Conservation (phyloP, 2,888 invertebrate species). For the Mellilla xanthometata region DNA sequence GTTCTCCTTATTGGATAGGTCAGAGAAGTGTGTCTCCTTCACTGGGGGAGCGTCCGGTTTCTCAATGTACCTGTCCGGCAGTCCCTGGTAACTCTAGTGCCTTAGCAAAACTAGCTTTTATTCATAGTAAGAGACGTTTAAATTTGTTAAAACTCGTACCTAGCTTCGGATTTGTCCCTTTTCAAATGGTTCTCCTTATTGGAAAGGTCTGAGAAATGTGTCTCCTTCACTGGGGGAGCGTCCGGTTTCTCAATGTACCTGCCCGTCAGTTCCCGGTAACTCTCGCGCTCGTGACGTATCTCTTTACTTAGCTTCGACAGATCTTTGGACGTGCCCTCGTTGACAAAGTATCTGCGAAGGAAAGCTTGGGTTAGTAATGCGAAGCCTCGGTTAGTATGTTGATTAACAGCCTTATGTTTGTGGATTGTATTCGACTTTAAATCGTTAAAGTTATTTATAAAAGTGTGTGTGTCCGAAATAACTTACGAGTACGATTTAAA, state of each 20-base stretch:
- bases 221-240: constrained; percentile 57
- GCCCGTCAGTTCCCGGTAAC: constrained; percentile 73
- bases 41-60: constrained; percentile 60
- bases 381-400: background rate
- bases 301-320: constrained; percentile 74
- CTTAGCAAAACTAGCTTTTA: too few species aligned
- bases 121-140: too few species aligned
- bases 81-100: constrained; percentile 71
- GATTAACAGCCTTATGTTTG: too few species aligned
- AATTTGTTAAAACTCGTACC: background rate
- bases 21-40: constrained; percentile 64
- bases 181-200: constrained; percentile 50
- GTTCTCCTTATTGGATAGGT: constrained; percentile 52
- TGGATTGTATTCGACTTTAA: background rate
- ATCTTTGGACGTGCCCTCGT: constrained; percentile 72
- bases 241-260: constrained; percentile 73
- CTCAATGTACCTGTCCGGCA: constrained; percentile 73
- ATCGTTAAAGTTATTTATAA: too few species aligned
- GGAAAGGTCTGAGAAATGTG: constrained; percentile 61
- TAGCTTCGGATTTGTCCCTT: constrained; percentile 41
- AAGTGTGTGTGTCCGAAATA: too few species aligned
- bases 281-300: constrained; percentile 73
- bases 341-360: constrained; percentile 61
- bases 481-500: too few species aligned
- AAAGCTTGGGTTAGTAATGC: constrained; percentile 1